Conservation (phyloP, 1,140 invertebrate genomes). For the Phortica variegata region DNA sequence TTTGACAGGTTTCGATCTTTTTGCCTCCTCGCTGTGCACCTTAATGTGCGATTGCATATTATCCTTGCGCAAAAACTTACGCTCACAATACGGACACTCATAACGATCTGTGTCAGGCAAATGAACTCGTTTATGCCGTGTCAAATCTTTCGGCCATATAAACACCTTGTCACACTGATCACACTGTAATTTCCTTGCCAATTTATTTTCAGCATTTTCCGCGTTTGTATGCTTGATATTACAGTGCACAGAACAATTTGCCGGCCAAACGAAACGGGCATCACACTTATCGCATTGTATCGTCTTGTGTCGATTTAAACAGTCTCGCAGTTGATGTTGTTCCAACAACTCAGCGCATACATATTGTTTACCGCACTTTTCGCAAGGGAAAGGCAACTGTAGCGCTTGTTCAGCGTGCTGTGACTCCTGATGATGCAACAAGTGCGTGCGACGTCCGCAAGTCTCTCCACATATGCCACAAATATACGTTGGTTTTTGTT, state of each 20-base stretch:
- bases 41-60: slow-evolving; percentile 51
- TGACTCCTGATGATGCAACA: slow-evolving; percentile 31
- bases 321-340: slow-evolving; percentile 29
- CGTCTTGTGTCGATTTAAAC: slow-evolving; percentile 25
- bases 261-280: slow-evolving; percentile 34
- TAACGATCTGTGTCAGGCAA: slow-evolving; percentile 57
- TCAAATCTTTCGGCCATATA: slow-evolving; percentile 59
- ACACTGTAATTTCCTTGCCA: slow-evolving; percentile 52
- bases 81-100: slow-evolving; percentile 59
- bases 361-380: slow-evolving; percentile 23
- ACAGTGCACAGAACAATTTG: slow-evolving; percentile 30
- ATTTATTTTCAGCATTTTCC: slow-evolving; percentile 1
- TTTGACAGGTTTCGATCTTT: neutral
- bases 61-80: slow-evolving; percentile 60
- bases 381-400: slow-evolving; percentile 20
- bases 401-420: slow-evolving; percentile 8
- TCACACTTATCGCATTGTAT: slow-evolving; percentile 27
- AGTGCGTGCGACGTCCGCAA: slow-evolving; percentile 5
- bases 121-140: slow-evolving; percentile 59
- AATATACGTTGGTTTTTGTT: slow-evolving; percentile 4
- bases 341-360: slow-evolving; percentile 29
- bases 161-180: slow-evolving; percentile 59
- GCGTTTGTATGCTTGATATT: slow-evolving; percentile 14
- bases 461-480: slow-evolving; percentile 28
- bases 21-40: slow-evolving; percentile 21